A percentile compares a stretch with the other conserved stretches of the same genome.
phyloP scores from a whole-genome alignment of 2,888 invertebrate genomes.

The Drosophila seclusa region DNA sequence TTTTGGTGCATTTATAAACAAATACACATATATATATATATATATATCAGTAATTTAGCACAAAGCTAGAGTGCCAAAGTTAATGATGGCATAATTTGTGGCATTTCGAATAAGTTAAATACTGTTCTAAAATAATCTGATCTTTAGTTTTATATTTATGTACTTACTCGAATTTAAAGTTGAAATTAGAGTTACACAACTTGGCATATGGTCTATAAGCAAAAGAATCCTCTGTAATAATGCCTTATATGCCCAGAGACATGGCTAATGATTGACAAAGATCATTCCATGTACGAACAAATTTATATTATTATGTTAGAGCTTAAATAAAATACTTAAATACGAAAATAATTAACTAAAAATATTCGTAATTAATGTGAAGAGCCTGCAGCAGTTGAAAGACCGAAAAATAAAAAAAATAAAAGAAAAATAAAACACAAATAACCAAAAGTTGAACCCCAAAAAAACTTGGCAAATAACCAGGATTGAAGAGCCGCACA shows the following conservation, averaged over 20 bases:
- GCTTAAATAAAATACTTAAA: conserved; percentile 62
- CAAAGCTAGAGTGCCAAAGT: background rate
- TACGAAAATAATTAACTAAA: conserved; percentile 64
- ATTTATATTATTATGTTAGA: conserved; percentile 38
- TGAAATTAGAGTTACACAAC: background rate
- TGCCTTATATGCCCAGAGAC: conserved; percentile 5
- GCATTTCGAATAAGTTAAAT: background rate
- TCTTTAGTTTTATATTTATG: background rate
- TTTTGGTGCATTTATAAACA: background rate
- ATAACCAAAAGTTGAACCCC: conserved; percentile 18
- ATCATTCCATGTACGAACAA: conserved; percentile 19
- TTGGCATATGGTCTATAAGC: background rate
- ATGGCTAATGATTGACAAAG: conserved; percentile 38
- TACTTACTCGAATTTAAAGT: background rate
- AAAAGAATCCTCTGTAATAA: conserved; percentile 17
- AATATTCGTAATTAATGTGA: conserved; percentile 48
- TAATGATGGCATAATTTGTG: background rate
- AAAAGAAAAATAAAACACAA: conserved; percentile 20
- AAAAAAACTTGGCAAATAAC: conserved; percentile 10
- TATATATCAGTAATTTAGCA: background rate
- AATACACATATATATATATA: background rate
- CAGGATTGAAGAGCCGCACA: conserved; percentile 36
- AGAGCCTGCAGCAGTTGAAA: conserved; percentile 38
- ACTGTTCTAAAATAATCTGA: background rate
- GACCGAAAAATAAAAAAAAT: background rate